Base-by-base conservation (phyloP, 2,113 vertebrate genomes). In the Ammodramus savannarum region DNA sequence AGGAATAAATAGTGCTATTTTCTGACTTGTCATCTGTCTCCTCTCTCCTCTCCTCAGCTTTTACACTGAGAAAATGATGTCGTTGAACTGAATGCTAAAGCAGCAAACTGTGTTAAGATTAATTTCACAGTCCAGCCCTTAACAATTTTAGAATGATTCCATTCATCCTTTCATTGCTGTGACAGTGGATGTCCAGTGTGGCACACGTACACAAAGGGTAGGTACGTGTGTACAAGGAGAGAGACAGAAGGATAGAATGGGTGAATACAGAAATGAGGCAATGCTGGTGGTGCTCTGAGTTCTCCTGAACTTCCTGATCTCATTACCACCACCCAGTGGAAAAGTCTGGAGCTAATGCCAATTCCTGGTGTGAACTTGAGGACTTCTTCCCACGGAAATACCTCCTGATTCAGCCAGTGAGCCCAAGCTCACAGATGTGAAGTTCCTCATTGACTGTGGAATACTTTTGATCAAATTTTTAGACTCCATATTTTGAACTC, bases 301-400 rank as follows among this genome's bases (percentile, higher is more conserved):
- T 38, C 71, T 74, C 66, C 61, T 46, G 46, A 89, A 87, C 84
- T 85, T 82, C 44, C 36, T 66, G 91, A 83, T 96, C 95, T 94
- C 87, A 48, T 95, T 94, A 90, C 46, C 85, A 94, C 92, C 87
- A 83, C 87, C 78, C 71, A 76, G 89, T 93, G 95, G 93, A 93
- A 93, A 57, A 85, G 16, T 10, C 51, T 57, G 84, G 46, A 58
- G 52, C 32, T 87, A 65, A 55, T 69, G 43, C 26, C 71, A 67
- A 3, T 21, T 66, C 55, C 55, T 43, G 78, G 39, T 9, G 9
- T 29, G 39, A 78, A 55, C 51, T 55, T 67, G 23, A 34, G 74
- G 31, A 12, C 27, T 86, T 69, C 31, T 48, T 78, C 44, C 54
- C 20, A 13, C 11, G 11, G 62, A 63, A 79, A 16, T 31, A 38